phyloP scores from a whole-genome alignment of 2,797 vertebrate genomes.

The Allobates femoralis region DNA sequence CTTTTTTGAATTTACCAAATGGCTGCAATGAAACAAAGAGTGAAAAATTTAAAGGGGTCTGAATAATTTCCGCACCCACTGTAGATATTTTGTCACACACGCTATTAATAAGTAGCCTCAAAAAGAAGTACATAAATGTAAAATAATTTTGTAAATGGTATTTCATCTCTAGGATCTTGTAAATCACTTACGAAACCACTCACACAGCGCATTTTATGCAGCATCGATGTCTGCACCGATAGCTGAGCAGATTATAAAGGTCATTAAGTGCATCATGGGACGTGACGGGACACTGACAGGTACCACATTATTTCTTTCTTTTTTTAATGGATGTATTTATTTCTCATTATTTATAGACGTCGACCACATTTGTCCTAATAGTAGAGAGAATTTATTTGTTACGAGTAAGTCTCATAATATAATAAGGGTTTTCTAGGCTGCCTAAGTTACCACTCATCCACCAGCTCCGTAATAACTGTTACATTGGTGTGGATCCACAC shows the following conservation, averaged over 20 bases:
- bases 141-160: not conserved
- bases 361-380: no score
- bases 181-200: slow-evolving; percentile 86
- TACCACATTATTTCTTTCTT: slow-evolving; percentile 64
- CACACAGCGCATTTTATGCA: slow-evolving; percentile 87
- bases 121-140: not conserved
- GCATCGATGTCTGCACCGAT: slow-evolving; percentile 85
- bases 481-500: no score
- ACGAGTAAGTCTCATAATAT: no score
- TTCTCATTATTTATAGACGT: no score
- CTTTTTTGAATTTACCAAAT: no score
- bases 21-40: no score
- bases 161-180: slow-evolving; percentile 81
- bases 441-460: no score
- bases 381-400: not conserved
- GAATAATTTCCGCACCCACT: no score
- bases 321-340: not conserved
- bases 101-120: not conserved
- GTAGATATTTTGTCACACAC: not conserved
- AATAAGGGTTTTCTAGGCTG: no score
- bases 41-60: no score
- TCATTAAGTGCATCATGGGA: slow-evolving; percentile 89
- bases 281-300: slow-evolving; percentile 83
- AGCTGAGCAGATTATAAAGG: slow-evolving; percentile 86
- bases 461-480: no score